phyloP scores from a whole-genome alignment of 2,888 invertebrate genomes.

The Drosophila nr. fundita region DNA sequence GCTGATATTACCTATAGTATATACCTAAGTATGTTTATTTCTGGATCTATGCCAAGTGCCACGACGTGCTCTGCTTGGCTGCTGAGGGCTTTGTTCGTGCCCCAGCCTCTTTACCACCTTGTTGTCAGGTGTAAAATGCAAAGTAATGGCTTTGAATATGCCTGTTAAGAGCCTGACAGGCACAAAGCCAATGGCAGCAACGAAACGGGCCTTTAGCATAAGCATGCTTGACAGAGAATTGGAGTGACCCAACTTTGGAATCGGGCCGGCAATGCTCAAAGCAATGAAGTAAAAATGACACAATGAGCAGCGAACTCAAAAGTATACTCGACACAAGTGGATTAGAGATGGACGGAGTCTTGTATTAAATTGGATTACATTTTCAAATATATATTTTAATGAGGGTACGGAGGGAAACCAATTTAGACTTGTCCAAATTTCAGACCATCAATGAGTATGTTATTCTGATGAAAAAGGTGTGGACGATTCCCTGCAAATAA shows the following conservation, averaged over 20 bases:
- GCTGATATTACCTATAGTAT: constrained; percentile 12
- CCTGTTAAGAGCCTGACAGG: constrained; percentile 63
- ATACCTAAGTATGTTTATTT: constrained; percentile 19
- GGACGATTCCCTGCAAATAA: background rate
- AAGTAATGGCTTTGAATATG: constrained; percentile 75
- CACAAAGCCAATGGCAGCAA: constrained; percentile 31
- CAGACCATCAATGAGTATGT: too few relatives aligned
- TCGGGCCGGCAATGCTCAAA: constrained; percentile 3
- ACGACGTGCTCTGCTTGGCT: constrained; percentile 39
- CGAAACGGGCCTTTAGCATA: constrained; percentile 15
- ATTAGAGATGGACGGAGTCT: background rate
- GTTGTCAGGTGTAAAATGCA: constrained; percentile 77
- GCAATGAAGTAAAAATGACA: background rate
- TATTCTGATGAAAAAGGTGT: background rate
- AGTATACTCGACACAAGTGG: background rate
- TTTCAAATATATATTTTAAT: background rate
- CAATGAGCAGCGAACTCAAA: background rate
- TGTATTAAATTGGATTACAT: background rate
- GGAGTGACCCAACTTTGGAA: constrained; percentile 13
- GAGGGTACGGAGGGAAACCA: background rate
- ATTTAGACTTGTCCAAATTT: background rate
- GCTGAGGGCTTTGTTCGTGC: constrained; percentile 31
- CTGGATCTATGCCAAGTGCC: constrained; percentile 70
- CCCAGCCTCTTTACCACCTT: constrained; percentile 31
- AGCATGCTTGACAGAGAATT: constrained; percentile 10